These are phyloP conservation scores for Gadus chalcogrammus DNA, from an alignment of 2,113 vertebrate species.

Conservation along the genomic window DNA sequence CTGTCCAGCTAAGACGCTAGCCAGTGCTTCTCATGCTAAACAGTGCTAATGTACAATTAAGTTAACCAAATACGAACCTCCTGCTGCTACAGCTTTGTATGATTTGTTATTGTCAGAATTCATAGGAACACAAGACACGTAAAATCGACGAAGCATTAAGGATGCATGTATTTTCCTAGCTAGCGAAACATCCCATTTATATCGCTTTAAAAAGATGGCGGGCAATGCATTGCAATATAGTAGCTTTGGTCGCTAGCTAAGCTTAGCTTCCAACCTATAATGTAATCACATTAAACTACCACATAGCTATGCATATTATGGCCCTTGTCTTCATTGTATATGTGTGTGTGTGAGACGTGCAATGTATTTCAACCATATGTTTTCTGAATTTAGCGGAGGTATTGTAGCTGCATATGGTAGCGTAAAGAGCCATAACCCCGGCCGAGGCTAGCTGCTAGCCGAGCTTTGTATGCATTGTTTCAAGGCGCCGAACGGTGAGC, in stretches of 20 bases:
- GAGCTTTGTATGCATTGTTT: slow-evolving; percentile 72
- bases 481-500: slow-evolving; percentile 78
- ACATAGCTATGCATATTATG: too few species aligned
- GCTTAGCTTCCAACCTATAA: slow-evolving; percentile 51
- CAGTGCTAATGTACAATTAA: neutral
- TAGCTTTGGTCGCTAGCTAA: slow-evolving; percentile 41
- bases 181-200: slow-evolving; percentile 50
- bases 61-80: neutral
- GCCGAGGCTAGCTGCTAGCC: neutral
- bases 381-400: too few species aligned
- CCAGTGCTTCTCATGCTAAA: slow-evolving; percentile 1
- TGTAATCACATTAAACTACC: slow-evolving; percentile 1
- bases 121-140: neutral
- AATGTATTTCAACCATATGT: too few species aligned
- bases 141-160: too few species aligned
- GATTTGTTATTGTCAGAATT: too few species aligned
- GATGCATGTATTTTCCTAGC: slow-evolving; percentile 3
- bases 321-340: too few species aligned
- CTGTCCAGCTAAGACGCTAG: slow-evolving; percentile 41
- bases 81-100: too few species aligned
- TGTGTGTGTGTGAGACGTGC: too few species aligned
- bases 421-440: slow-evolving; percentile 1
- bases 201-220: slow-evolving; percentile 89
- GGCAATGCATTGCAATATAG: slow-evolving; percentile 71
- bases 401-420: too few species aligned